Conservation (phyloP, 2,113 vertebrate species). For the Callipepla californica region DNA sequence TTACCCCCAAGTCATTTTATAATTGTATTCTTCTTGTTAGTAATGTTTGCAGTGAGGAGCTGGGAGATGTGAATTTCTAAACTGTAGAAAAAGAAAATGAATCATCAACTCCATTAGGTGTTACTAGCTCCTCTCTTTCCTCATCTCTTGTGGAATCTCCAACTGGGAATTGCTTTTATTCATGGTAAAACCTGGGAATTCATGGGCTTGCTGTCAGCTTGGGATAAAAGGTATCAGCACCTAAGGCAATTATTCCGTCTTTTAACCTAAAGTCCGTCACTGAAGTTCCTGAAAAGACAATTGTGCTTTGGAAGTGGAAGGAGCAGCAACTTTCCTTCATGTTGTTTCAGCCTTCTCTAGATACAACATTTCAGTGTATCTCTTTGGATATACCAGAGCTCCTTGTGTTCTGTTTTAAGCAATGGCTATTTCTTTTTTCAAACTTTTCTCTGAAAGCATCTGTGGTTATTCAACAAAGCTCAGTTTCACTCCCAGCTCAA, state of each 20-base stretch:
- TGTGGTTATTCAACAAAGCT: not conserved
- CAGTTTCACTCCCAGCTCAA: not conserved
- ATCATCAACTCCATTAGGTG: not conserved
- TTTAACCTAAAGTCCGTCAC: not conserved
- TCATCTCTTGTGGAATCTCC: not conserved
- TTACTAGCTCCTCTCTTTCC: not conserved
- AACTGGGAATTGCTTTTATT: not conserved
- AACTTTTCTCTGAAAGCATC: not conserved
- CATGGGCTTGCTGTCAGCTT: not conserved
- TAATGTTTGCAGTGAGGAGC: not conserved
- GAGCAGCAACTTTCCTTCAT: not conserved
- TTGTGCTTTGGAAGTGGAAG: not conserved
- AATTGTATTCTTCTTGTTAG: not conserved
- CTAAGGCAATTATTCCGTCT: not conserved
- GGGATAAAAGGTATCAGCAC: not conserved
- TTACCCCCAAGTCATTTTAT: not conserved
- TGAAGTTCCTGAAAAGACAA: not conserved
- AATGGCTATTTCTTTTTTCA: not conserved
- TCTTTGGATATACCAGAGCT: not conserved
- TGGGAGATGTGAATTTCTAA: not conserved
- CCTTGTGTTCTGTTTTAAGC: not conserved
- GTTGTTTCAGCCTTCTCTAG: not conserved
- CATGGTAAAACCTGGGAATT: not conserved
- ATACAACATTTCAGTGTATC: not conserved
- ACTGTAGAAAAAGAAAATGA: not conserved